A percentile compares a stretch with the other conserved stretches of the same genome.
Conservation (phyloP, 1,140 invertebrate genomes). For the Medauroidea extradentata region DNA sequence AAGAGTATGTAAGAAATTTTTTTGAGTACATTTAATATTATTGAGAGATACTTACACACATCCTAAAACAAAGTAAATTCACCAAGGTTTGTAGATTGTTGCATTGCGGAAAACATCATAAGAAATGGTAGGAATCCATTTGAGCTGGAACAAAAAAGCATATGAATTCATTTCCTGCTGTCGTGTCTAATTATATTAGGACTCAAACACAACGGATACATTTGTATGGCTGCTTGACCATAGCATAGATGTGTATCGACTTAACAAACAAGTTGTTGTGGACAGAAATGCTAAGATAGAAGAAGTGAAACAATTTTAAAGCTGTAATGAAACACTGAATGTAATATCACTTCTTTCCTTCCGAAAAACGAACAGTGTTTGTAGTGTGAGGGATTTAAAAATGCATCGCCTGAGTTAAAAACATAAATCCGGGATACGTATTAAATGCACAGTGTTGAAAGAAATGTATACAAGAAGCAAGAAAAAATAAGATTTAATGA, state of each 20-base stretch:
- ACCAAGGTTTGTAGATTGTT: neutral
- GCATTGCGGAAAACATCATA: neutral
- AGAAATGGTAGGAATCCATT: neutral
- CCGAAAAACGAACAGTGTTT: conserved; percentile 31
- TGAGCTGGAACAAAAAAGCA: neutral
- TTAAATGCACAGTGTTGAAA: conserved; percentile 21
- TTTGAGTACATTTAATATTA: conserved; percentile 1
- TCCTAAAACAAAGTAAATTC: neutral
- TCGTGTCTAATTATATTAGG: conserved; percentile 11
- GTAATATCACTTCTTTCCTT: conserved; percentile 21
- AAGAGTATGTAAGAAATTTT: conserved; percentile 7
- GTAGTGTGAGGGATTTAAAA: conserved; percentile 21
- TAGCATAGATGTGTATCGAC: conserved; percentile 7
- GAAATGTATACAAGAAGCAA: no score
- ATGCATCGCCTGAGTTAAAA: conserved; percentile 22
- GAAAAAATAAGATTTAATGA: no score
- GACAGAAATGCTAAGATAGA: conserved; percentile 1
- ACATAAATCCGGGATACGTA: conserved; percentile 14
- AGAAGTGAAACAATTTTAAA: conserved; percentile 9
- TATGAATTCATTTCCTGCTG: conserved; percentile 11
- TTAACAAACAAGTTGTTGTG: conserved; percentile 1
- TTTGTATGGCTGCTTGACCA: conserved; percentile 1
- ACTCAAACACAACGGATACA: neutral
- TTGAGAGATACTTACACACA: conserved; percentile 1
- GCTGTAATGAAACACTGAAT: neutral